Percentiles rank a stretch among this genome's conserved stretches.
Evolutionary conservation across 2,888 invertebrate species (phyloP).

Genomic region (Lasius fuliginosus): DNA sequence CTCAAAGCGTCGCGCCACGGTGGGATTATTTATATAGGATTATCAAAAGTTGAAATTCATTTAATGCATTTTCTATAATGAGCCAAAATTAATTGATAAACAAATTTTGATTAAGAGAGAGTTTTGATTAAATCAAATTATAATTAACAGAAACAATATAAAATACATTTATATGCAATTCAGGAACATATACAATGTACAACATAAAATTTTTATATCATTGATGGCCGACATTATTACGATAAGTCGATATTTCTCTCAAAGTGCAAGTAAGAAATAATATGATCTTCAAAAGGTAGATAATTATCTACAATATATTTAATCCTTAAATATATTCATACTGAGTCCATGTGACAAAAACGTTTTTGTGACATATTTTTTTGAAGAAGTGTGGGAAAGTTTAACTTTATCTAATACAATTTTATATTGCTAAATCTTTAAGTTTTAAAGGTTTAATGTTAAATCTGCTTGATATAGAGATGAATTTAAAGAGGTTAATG

Average conservation of each 20-base stretch:
- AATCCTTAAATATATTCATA: not conserved
- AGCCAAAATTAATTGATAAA: not conserved
- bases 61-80: not conserved
- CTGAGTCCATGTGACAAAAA: not conserved
- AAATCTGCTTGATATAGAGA: not conserved
- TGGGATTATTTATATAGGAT: not conserved
- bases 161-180: not conserved
- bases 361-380: not conserved
- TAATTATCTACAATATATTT: not conserved
- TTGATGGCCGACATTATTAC: not conserved
- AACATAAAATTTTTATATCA: not conserved
- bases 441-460: not conserved
- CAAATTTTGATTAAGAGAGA: not conserved
- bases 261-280: not conserved
- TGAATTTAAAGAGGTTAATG: not conserved
- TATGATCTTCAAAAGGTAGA: not conserved
- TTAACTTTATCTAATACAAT: not conserved
- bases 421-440: not conserved
- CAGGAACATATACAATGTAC: not conserved
- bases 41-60: not conserved
- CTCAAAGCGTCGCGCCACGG: constrained; percentile 3
- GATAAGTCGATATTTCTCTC: not conserved
- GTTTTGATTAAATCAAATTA: not conserved
- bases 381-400: not conserved
- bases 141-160: not conserved